Evolutionary conservation across 2,888 invertebrate genomes (phyloP), one percentile per base, ranked within the genome.

Genomic region (Lordiphosa fenestrarum): DNA sequence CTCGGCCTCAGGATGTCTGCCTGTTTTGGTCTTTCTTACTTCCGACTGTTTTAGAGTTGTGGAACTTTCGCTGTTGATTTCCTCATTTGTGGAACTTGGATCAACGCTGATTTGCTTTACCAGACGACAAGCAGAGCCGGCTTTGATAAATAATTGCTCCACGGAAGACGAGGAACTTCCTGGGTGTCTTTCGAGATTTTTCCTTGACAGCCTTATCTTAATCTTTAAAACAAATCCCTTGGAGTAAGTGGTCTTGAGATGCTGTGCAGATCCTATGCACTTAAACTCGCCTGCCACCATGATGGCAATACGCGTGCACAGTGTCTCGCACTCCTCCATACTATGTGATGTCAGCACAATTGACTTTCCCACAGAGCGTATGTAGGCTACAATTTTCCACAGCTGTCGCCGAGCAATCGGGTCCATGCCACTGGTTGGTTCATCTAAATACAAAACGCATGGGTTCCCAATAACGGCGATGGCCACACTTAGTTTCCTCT

Each of bases 281-380:
- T 92, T 91, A 84, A 95, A 93, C 63, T 91, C 90, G 0, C 95
- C 95, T 76, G 93, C 92, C 57, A 94, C 95, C 95, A 95, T 95
- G 62, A 95, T 93, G 40, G 94, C 94, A 73, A 95, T 90, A n/a
- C 95, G 90, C 2, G 94, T 93, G 88, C 95, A 95, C 46, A 95
- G 90, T 36, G 93, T 94, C 90, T 95, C 95, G 88, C 95, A 95
- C 89, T 95, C 95, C 87, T 94, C 94, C 94, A 95, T 95, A 87
- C 94, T 94, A 89, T 95, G 94, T 37, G 95, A 95, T 15, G 96
- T 96, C 60, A 96, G 90, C 58, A 96, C 91, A 52, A 96, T 92
- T 59, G 94, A 93, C 77, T 92, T 92, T 0, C 95, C 95, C 4
- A 91, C 90, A 48, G 92, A 92, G 41, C 94, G 90, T 33, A 94